These are phyloP conservation scores for Flabesymbios commensalis DNA, from an alignment of 2,888 invertebrate species.

Conservation along the genomic window DNA sequence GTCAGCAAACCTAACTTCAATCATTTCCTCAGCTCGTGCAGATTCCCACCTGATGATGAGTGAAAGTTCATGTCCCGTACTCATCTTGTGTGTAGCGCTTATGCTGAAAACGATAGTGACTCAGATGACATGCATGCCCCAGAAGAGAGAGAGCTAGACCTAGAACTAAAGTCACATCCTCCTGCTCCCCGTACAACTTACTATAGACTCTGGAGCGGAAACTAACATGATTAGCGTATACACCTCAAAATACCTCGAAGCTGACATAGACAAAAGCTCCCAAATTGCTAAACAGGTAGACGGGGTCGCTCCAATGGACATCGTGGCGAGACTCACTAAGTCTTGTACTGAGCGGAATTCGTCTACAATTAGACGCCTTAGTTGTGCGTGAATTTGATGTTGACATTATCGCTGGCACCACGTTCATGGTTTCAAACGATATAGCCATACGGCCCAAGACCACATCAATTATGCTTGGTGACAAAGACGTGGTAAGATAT, in stretches of 20 bases:
- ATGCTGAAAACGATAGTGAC: no score
- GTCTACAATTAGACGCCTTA: conserved; percentile 20
- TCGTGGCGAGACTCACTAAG: no score
- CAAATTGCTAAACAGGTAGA: conserved; percentile 3
- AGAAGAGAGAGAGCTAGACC: no score
- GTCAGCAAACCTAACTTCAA: conserved; percentile 7
- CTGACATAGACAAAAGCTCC: not conserved
- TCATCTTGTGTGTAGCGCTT: conserved; percentile 8
- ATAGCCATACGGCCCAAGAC: conserved; percentile 31
- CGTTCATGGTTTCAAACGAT: conserved; percentile 36
- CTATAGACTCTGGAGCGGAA: conserved; percentile 4
- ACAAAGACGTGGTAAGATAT: not conserved
- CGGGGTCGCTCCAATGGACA: conserved; percentile 19
- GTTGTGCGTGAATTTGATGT: conserved; percentile 32
- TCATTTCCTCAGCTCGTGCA: conserved; percentile 35
- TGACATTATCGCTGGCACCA: conserved; percentile 32
- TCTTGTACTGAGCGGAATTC: no score
- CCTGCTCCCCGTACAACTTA: conserved; percentile 3
- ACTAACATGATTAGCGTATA: not conserved
- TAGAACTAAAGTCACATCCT: no score
- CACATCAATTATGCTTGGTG: conserved; percentile 17
- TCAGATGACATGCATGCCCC: no score
- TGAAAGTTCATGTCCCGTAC: conserved; percentile 23
- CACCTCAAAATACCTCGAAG: not conserved
- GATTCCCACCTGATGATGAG: conserved; percentile 30